Evolutionary conservation across 2,113 vertebrate genomes (phyloP).

Genomic region (Neolamprologus sp.): DNA sequence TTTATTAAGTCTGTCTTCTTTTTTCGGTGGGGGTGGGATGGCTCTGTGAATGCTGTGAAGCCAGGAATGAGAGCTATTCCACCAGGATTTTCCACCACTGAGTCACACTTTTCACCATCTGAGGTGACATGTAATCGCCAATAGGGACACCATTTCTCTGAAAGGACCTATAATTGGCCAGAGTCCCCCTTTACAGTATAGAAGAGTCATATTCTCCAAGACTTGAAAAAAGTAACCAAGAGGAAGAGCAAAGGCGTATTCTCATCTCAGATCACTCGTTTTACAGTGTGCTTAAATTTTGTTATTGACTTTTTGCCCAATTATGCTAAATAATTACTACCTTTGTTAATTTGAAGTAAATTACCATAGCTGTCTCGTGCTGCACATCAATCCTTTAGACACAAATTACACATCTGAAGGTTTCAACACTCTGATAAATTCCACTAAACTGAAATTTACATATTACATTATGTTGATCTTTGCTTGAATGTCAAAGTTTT

Average conservation of each 20-base stretch:
- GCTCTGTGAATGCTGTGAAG: not conserved
- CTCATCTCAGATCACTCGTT: not conserved
- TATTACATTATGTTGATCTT: not conserved
- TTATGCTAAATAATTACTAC: not conserved
- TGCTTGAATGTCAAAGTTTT: not conserved
- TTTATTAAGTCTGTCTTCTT: not conserved
- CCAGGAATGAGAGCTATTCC: not conserved
- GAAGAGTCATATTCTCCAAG: not conserved
- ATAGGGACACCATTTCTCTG: not conserved
- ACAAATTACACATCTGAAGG: fast-evolving
- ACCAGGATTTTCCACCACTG: not conserved
- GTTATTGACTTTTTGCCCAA: not conserved
- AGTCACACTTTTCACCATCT: not conserved
- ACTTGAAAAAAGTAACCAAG: not conserved
- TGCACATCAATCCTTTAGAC: not conserved
- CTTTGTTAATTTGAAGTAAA: not conserved
- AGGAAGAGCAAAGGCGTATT: not conserved
- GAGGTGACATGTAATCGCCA: not conserved
- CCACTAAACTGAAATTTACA: not conserved
- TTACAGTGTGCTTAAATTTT: not conserved
- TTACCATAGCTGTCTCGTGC: not conserved
- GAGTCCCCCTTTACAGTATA: not conserved
- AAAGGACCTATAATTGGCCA: not conserved
- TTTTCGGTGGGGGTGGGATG: not conserved
- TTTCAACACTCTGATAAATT: not conserved